A percentile compares a stretch with the other conserved stretches of the same genome.
phyloP scores from a whole-genome alignment of 1,140 invertebrate species.

The Drosophila chauvacae region DNA sequence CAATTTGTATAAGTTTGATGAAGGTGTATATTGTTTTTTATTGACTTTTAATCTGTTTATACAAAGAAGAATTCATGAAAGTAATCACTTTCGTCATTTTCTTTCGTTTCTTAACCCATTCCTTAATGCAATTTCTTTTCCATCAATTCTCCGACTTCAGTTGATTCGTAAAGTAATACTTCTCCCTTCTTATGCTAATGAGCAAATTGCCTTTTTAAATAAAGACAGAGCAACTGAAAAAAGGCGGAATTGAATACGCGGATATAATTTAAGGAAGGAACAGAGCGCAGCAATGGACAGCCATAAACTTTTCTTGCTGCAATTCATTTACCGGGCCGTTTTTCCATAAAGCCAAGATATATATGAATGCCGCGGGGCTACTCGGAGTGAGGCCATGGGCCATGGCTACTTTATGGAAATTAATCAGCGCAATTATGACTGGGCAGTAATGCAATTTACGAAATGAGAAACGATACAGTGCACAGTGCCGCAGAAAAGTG shows the following conservation, averaged over 20 bases:
- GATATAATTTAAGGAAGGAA: constrained; percentile 31
- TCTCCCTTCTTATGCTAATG: constrained; percentile 51
- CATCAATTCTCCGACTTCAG: neutral
- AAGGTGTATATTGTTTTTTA: neutral
- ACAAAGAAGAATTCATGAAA: constrained; percentile 14
- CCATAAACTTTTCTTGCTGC: constrained; percentile 70
- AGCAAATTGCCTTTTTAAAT: constrained; percentile 66
- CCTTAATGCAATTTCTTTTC: constrained; percentile 1
- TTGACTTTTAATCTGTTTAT: neutral
- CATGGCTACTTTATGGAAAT: constrained; percentile 72
- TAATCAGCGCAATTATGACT: constrained; percentile 78
- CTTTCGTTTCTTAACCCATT: neutral
- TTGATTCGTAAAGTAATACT: constrained; percentile 50
- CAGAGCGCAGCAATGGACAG: constrained; percentile 4
- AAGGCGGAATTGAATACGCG: constrained; percentile 39
- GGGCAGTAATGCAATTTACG: constrained; percentile 71
- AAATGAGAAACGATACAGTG: constrained; percentile 64
- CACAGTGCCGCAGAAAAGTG: constrained; percentile 19
- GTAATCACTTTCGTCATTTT: constrained; percentile 8
- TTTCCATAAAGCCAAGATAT: constrained; percentile 32
- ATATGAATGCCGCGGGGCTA: constrained; percentile 29
- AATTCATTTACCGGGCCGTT: constrained; percentile 56
- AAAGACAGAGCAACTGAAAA: constrained; percentile 28
- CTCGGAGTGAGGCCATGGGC: constrained; percentile 16
- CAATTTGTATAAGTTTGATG: neutral